Evolutionary conservation across 2,888 invertebrate genomes (phyloP), one percentile per base, ranked within the genome.

Genomic region (Cremastinae sp.): DNA sequence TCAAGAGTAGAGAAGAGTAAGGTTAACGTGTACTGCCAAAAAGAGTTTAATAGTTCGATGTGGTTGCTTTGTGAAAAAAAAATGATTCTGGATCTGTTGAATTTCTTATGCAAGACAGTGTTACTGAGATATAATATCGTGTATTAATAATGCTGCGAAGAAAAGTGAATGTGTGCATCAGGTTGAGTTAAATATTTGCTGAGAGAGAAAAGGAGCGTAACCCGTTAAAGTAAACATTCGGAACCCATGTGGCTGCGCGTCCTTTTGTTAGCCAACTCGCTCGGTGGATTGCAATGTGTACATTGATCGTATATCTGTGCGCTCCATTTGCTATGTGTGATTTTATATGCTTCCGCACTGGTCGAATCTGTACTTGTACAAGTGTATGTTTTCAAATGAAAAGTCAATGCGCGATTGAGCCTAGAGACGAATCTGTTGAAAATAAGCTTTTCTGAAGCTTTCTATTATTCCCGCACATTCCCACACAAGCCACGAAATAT

Each of bases 351-450:
- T 28, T 14, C 18, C 58, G 43, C 49, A n/a, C n/a, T n/a, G n/a
- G n/a, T n/a, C n/a, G n/a, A 20, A 49, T 1, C 41, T 59, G 59
- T 22, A 41, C 20, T 62, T 58, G 12, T 73, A 58, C 58, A 64
- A 72, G 71, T 62, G 61, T 61, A 71, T 56, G 59, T 68, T 68
- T 66, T 71, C 66, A 75, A 75, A 75, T 71, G 71, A 75, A 75
- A 75, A 75, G 65, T 59, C 70, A 66, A 66, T 75, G 71, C 71
- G 59, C 69, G 69, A 74, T 69, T 36, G 62, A 58, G 58, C 18
- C 61, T 5, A 58, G 22, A 20, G 41, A 34, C 38, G 20, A 43
- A n/a, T 41, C 64, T 34, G 70, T 61, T 28, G 16, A 59, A 66
- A 61, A 66, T 66, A 75, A 70, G 70, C 70, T 65, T 38, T 38